Evolutionary conservation across 2,888 invertebrate species (phyloP).

Genomic region (Agriopis aurantiaria): DNA sequence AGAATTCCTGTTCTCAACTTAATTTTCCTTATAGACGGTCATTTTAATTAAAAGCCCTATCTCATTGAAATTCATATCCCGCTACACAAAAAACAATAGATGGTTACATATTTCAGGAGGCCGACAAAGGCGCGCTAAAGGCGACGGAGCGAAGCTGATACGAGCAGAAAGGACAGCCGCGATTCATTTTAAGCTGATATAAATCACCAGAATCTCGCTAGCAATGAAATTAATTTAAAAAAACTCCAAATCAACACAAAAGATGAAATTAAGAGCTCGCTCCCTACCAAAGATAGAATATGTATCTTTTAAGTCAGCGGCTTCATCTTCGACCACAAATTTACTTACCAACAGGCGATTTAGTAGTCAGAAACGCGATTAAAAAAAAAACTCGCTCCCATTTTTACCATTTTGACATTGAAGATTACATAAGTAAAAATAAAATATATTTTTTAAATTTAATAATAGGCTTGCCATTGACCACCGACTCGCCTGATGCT

Average conservation of each 20-base stretch:
- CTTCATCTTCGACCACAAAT: no score
- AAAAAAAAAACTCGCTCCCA: no score
- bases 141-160: slow-evolving; percentile 38
- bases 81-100: slow-evolving; percentile 19
- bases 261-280: not conserved
- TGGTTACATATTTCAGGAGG: slow-evolving; percentile 42
- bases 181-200: slow-evolving; percentile 55
- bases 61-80: slow-evolving; percentile 20
- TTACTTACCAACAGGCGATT: no score
- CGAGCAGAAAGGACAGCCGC: slow-evolving; percentile 42
- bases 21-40: no score
- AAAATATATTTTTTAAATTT: no score
- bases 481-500: no score
- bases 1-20: no score
- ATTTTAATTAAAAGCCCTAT: not conserved
- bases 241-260: slow-evolving; percentile 39
- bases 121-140: slow-evolving; percentile 45
- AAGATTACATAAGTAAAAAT: no score
- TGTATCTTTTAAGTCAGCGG: no score
- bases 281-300: not conserved
- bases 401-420: no score
- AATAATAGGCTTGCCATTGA: no score
- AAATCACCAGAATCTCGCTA: slow-evolving; percentile 52
- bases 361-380: no score
- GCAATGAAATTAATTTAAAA: slow-evolving; percentile 49